Evolutionary conservation across 2,113 vertebrate genomes (phyloP).

Genomic region (Elanus axillaris): DNA sequence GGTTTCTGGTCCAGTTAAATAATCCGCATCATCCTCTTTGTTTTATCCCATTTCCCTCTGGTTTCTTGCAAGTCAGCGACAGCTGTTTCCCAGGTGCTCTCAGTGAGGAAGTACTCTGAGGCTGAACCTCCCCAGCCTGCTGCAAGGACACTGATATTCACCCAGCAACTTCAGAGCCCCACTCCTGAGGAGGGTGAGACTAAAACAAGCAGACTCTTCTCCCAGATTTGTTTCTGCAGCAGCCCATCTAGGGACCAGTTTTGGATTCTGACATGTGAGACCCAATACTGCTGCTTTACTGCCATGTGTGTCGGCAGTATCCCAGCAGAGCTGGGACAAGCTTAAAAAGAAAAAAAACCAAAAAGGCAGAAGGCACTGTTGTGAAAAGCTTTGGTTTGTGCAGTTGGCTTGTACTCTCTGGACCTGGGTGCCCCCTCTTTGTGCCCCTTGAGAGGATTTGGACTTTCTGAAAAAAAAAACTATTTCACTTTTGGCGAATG

Average conservation of each 20-base stretch:
- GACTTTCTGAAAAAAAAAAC: not conserved
- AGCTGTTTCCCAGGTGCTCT: not conserved
- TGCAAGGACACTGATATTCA: not conserved
- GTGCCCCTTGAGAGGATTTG: not conserved
- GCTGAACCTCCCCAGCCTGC: not conserved
- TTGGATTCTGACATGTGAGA: not conserved
- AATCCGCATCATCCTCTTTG: not conserved
- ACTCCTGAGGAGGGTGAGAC: not conserved
- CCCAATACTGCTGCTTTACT: not conserved
- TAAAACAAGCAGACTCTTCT: not conserved
- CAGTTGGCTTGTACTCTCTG: not conserved
- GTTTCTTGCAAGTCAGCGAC: not conserved
- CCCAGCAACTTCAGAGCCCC: not conserved
- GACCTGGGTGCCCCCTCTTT: not conserved
- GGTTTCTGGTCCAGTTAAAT: not conserved
- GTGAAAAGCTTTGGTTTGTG: not conserved
- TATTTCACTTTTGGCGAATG: not conserved
- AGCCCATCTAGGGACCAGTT: not conserved
- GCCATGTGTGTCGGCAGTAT: not conserved
- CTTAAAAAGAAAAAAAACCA: not conserved
- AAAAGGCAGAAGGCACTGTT: not conserved
- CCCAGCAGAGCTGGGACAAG: not conserved
- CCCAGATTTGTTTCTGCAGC: not conserved
- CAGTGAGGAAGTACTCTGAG: not conserved
- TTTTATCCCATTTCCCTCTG: not conserved